Evolutionary conservation across 1,140 invertebrate species (phyloP).

Genomic region (Meloidogyne hapla): DNA sequence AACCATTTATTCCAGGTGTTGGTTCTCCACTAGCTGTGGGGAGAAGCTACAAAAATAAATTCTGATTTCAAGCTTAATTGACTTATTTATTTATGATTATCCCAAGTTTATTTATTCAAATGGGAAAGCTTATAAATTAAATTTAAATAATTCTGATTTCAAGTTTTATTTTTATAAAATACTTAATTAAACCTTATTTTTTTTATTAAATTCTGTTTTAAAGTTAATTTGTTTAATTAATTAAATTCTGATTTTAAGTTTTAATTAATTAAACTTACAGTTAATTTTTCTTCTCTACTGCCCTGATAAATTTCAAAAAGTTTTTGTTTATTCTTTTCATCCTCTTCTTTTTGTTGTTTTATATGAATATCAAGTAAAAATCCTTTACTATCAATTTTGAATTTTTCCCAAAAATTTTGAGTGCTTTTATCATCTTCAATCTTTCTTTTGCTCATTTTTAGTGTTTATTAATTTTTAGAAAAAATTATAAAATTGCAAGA

Average conservation of each 20-base stretch:
- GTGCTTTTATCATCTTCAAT: background rate
- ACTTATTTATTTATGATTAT: too few relatives aligned
- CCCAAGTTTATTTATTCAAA: too few relatives aligned
- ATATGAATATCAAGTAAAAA: slow-evolving; percentile 3
- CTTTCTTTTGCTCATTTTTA: background rate
- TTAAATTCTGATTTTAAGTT: background rate
- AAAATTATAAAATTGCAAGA: background rate
- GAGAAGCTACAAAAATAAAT: background rate
- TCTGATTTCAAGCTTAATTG: too few relatives aligned
- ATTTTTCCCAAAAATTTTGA: background rate
- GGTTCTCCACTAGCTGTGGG: background rate
- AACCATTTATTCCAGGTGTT: background rate
- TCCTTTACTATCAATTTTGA: background rate
- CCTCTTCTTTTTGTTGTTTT: background rate
- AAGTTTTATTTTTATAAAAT: too few relatives aligned
- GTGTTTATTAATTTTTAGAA: background rate
- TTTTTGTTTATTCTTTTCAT: background rate
- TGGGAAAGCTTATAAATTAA: too few relatives aligned
- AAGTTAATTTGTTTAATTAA: too few relatives aligned
- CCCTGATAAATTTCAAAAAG: slow-evolving; percentile 6
- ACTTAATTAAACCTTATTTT: too few relatives aligned
- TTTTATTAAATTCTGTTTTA: too few relatives aligned
- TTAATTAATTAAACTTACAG: background rate
- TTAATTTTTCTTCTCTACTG: background rate
- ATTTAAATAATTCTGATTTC: too few relatives aligned